These are phyloP conservation scores for Orthonyx spaldingii DNA, from an alignment of 2,113 vertebrate species.

Conservation along the genomic window DNA sequence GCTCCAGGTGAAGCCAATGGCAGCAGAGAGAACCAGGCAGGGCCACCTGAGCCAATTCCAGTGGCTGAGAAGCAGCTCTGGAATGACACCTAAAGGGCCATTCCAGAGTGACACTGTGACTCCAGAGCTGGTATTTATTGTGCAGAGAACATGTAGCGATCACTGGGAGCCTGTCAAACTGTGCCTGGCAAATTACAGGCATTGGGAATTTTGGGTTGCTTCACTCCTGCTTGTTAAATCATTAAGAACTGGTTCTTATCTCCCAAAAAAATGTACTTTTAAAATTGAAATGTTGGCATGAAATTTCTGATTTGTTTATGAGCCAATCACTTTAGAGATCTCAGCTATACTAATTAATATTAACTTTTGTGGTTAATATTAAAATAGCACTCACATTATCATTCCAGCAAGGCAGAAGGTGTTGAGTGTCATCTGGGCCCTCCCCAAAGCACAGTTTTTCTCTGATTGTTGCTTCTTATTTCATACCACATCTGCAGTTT, in stretches of 20 bases:
- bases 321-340: neutral
- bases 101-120: neutral
- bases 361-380: neutral
- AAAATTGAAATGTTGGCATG: neutral
- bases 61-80: rapidly evolving
- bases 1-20: neutral
- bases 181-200: neutral
- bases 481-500: neutral
- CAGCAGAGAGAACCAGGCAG: neutral
- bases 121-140: neutral
- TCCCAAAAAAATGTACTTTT: neutral
- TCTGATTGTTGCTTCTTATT: neutral
- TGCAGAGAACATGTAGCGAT: neutral
- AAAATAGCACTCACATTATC: neutral
- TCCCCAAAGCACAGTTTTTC: neutral
- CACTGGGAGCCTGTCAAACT: neutral
- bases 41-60: neutral
- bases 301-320: neutral
- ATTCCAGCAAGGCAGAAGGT: neutral
- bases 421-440: neutral
- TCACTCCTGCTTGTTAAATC: neutral
- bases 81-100: neutral
- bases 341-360: neutral
- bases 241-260: neutral
- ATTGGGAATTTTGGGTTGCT: neutral